Percentiles rank a stretch among this genome's conserved stretches.
These are phyloP conservation scores for Drosophila pruinosa DNA, from an alignment of 1,140 invertebrate species.

Conservation along the genomic window DNA sequence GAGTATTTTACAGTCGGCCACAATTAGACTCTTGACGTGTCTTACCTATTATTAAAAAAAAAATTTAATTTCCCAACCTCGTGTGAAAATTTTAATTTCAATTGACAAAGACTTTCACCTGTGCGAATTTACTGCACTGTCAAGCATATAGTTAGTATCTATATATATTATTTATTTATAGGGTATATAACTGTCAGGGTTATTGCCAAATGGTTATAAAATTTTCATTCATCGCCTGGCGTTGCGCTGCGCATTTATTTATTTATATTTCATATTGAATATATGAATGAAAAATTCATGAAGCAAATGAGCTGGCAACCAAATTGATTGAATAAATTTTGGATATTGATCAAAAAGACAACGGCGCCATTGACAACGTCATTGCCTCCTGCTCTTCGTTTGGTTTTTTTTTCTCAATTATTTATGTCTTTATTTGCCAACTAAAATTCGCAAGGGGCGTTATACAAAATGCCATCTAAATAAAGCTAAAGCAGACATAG, in stretches of 20 bases:
- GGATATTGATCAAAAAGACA: constrained; percentile 70
- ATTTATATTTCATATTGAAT: constrained; percentile 42
- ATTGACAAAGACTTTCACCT: constrained; percentile 67
- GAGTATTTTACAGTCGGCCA: neutral
- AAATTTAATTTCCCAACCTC: constrained; percentile 16
- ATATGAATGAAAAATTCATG: constrained; percentile 41
- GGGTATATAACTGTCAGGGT: constrained; percentile 14
- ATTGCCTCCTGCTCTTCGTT: constrained; percentile 27
- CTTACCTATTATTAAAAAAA: neutral
- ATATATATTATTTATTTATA: constrained; percentile 7
- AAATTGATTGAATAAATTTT: constrained; percentile 67
- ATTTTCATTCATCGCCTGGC: constrained; percentile 41
- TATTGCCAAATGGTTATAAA: constrained; percentile 18
- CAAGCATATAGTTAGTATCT: constrained; percentile 16
- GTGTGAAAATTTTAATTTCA: constrained; percentile 41
- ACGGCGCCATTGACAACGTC: constrained; percentile 50
- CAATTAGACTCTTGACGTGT: neutral
- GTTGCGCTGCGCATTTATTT: constrained; percentile 20
- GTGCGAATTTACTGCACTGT: constrained; percentile 30
- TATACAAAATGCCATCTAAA: neutral
- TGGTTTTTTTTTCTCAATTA: constrained; percentile 9
- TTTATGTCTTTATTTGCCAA: constrained; percentile 10
- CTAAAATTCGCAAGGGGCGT: constrained; percentile 3
- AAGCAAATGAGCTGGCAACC: constrained; percentile 29
- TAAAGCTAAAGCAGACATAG: constrained; percentile 6